Base-by-base conservation (phyloP, 2,113 vertebrate genomes). In the Numenius arquata region DNA sequence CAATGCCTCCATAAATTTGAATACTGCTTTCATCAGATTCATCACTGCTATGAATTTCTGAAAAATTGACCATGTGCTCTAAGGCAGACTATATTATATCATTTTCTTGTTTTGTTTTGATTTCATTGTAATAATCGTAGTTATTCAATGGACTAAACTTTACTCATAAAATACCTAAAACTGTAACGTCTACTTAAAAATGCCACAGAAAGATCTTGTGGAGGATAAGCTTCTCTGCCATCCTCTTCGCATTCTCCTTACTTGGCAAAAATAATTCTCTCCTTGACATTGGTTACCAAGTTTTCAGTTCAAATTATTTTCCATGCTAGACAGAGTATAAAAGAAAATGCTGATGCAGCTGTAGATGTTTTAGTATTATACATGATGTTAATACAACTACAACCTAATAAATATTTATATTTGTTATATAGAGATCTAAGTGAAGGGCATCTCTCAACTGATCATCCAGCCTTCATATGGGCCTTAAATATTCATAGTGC, bases 361-460 rank as follows among this genome's bases (percentile, higher is more conserved):
- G 52, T 90, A 83, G 74, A 11, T 84, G 66, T 61, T 96, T 80
- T 88, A 90, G 89, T 78, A 41, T 86, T 96, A 81, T 70, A 87
- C 78, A 78, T 80, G 9, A 82, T 85, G 84, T 50, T 97, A 94
- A 94, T 96, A 66, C 71, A 96, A 48, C 32, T 71, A 50, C 68
- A 77, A 55, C 71, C 58, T 96, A 91, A 96, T 97, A 97, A 97
- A 97, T 96, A 97, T 97, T 96, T 93, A 96, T 97, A 80, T 87
- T 88, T 85, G 47, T 93, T 93, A 53, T 82, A 85, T 17, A 78
- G 53, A 77, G 61, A 88, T 94, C 81, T 68, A 90, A 93, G 67
- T 87, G 85, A 97, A 93, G 93, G 87, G 15, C 89, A 85, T 85
- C 55, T 95, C 85, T 92, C 78, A 47, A 21, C 5, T 83, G 84